These are phyloP conservation scores for Sycobia sp. DNA, from an alignment of 1,140 invertebrate species.

Conservation along the genomic window DNA sequence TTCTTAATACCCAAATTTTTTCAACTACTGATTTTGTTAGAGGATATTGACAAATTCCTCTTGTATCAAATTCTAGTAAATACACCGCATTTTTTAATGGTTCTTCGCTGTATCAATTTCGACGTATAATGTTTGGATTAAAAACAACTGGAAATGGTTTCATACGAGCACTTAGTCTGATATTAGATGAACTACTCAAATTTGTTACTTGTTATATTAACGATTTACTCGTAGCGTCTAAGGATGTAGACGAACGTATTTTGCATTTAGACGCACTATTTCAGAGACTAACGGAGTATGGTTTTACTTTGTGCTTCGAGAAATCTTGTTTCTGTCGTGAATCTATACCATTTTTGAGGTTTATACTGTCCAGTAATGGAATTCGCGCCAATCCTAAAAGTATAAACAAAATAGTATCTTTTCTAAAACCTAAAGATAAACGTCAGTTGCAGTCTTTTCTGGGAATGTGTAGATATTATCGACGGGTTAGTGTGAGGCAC, in stretches of 20 bases:
- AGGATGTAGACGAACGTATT: slow-evolving; percentile 27
- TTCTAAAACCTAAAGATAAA: slow-evolving; percentile 30
- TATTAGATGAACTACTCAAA: not conserved
- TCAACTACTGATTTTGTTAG: not conserved
- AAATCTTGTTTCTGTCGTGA: slow-evolving; percentile 32
- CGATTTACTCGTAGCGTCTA: slow-evolving; percentile 30
- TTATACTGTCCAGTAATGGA: slow-evolving; percentile 20
- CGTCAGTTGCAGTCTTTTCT: slow-evolving; percentile 35
- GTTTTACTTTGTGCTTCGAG: slow-evolving; percentile 33
- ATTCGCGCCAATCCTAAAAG: slow-evolving; percentile 24
- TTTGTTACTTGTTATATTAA: slow-evolving; percentile 35
- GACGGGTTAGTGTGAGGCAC: slow-evolving; percentile 33
- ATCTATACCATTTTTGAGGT: slow-evolving; percentile 34
- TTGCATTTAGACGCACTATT: slow-evolving; percentile 14
- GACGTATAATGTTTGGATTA: slow-evolving; percentile 1
- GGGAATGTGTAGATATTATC: slow-evolving; percentile 32
- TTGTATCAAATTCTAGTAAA: not conserved
- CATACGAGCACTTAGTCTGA: slow-evolving; percentile 3
- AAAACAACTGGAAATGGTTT: slow-evolving; percentile 16
- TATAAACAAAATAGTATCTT: slow-evolving; percentile 23
- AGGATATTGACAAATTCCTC: not conserved
- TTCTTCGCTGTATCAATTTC: slow-evolving; percentile 28
- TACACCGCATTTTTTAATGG: slow-evolving; percentile 46
- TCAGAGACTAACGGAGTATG: slow-evolving; percentile 27
- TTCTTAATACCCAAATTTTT: not conserved